Percentiles rank a stretch among this genome's conserved stretches.
Evolutionary conservation across 2,797 vertebrate species (phyloP).

Genomic region (Eulemur rubriventer): DNA sequence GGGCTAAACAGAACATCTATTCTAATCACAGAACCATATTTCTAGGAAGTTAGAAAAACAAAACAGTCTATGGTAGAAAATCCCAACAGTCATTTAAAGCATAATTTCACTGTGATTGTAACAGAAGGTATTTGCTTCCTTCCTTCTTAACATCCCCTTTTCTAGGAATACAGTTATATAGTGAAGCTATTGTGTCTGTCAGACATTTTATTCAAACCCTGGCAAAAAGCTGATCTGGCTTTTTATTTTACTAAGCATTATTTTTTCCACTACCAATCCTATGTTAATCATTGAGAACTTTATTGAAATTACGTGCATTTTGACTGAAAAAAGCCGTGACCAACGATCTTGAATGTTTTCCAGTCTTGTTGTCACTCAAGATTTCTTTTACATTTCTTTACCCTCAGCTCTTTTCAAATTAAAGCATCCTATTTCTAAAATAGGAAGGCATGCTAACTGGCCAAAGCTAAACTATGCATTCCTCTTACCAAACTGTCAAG

Average conservation of each 20-base stretch:
- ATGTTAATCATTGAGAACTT: constrained; percentile 60
- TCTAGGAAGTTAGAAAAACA: constrained; percentile 67
- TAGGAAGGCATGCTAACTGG: constrained; percentile 26
- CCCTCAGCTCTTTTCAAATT: constrained; percentile 44
- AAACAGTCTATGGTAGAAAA: constrained; percentile 54
- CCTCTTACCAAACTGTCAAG: not conserved
- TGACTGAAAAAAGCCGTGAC: constrained; percentile 35
- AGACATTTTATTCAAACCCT: constrained; percentile 45
- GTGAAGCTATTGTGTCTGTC: not conserved
- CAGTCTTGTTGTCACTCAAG: constrained; percentile 29
- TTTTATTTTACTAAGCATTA: constrained; percentile 46
- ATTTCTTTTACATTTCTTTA: constrained; percentile 41
- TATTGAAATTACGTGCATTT: constrained; percentile 39
- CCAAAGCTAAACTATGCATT: not conserved
- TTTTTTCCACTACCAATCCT: constrained; percentile 17
- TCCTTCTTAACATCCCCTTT: constrained; percentile 1
- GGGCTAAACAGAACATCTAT: constrained; percentile 61
- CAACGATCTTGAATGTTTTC: not conserved
- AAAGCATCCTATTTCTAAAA: constrained; percentile 47
- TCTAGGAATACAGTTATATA: not conserved
- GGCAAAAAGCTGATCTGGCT: not conserved
- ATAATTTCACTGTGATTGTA: constrained; percentile 31
- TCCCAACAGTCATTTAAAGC: not conserved
- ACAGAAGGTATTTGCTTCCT: constrained; percentile 45
- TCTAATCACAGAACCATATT: constrained; percentile 35